Evolutionary conservation across 2,797 vertebrate genomes (phyloP).

Genomic region (Caiman crocodilus): DNA sequence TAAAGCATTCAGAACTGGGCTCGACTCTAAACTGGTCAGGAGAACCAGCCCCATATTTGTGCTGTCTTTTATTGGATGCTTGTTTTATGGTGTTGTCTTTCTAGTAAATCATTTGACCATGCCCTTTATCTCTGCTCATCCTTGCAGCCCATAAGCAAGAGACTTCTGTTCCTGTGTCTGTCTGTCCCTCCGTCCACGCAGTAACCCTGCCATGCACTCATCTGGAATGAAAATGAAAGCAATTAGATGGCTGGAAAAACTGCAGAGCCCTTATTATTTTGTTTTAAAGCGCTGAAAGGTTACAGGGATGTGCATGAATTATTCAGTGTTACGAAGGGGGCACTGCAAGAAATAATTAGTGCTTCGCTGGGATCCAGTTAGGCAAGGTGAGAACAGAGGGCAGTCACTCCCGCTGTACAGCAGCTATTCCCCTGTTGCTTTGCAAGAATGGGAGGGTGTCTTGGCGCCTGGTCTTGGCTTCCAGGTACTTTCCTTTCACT

Average conservation of each 20-base stretch:
- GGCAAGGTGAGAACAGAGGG: background rate
- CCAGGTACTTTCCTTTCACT: background rate
- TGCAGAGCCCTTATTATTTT: background rate
- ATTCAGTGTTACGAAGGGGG: background rate
- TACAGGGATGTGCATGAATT: background rate
- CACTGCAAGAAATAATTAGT: background rate
- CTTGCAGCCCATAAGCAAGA: no score
- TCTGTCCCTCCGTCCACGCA: fast-evolving
- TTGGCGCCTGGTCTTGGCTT: background rate
- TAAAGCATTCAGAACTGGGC: background rate
- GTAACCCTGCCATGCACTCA: fast-evolving
- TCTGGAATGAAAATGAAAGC: fast-evolving
- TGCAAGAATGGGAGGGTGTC: background rate
- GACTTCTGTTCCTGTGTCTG: no score
- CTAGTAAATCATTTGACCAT: background rate
- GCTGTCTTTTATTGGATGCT: background rate
- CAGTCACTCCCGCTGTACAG: fast-evolving
- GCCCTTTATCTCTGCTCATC: no score
- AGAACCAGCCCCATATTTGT: background rate
- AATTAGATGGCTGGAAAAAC: fast-evolving
- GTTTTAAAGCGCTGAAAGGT: background rate
- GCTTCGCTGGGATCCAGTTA: no score
- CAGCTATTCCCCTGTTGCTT: background rate
- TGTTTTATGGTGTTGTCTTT: background rate
- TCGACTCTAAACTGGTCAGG: fast-evolving